Evolutionary conservation across 2,797 vertebrate genomes (phyloP), one percentile per base, ranked within the genome.

Genomic region (Benthosema pterotum): DNA sequence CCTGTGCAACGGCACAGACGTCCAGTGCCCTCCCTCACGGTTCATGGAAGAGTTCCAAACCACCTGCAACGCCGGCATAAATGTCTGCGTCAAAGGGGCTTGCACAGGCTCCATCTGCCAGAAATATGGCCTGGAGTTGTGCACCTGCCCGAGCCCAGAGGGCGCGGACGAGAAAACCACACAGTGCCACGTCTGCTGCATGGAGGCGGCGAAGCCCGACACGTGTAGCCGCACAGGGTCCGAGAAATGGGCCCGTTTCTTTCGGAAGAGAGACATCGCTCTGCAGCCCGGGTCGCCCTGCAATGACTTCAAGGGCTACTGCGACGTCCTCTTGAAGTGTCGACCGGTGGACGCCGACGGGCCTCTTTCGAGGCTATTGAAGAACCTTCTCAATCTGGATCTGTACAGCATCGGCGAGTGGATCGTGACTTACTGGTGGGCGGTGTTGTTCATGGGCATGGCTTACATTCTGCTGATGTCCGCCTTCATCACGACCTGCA

Each of bases 231-330:
- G 97, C 81, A 96, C 97, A 2, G 94, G 94, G 13, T 98, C 97
- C 4, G 79, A 74, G 0, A 90, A 55, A 57, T 98, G 95, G 96
- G 64, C 28, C 9, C 14, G 32, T 0, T 65, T 62, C 16, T 99
- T 99, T 45, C 69, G 82, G 17, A 89, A 66, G 11, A 93, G 83
- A 62, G 88, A 93, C 13, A 94, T 89, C 14, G 96, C 95, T 0
- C 89, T 99, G 78, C 97, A 97, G 78, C 96, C 97, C 0, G 97
- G 97, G 57, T 98, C 97, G 2, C 96, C 97, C 57, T 99, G 97
- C 82, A 98, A 99, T 16, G 96, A 99, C 75, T 99, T 96, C 72
- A 96, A 94, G 88, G 97, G 97, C 70, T 99, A 99, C 89, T 99
- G 97, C 38, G 97, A 99, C 60, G 97, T 99, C 48, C 98, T 99